A percentile compares a stretch with the other conserved stretches of the same genome.
phyloP scores from a whole-genome alignment of 2,113 vertebrate genomes.

The Leptobrachium leishanense region DNA sequence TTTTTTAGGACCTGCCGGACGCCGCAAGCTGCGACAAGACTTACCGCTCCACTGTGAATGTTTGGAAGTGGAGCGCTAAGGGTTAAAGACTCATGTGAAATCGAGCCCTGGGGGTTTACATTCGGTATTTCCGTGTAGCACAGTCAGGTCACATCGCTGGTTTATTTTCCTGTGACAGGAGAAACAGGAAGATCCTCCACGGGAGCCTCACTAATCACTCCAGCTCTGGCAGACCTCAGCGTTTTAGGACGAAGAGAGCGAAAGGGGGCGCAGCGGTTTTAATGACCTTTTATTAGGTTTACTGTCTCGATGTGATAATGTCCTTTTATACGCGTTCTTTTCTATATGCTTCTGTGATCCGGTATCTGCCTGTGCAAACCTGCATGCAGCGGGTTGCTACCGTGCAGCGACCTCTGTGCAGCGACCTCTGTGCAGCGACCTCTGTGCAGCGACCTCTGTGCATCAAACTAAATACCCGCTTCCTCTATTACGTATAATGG shows the following conservation, averaged over 20 bases:
- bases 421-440: no score
- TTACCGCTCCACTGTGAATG: background rate
- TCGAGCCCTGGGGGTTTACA: background rate
- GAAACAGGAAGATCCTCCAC: background rate
- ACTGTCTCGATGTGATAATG: conserved; percentile 55
- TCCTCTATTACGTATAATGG: no score
- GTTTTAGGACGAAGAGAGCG: conserved; percentile 40
- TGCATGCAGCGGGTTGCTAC: no score
- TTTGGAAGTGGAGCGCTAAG: background rate
- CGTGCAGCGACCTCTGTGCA: no score
- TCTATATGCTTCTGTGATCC: conserved; percentile 57
- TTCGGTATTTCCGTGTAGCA: background rate
- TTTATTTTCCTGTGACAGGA: background rate
- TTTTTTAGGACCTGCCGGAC: no score
- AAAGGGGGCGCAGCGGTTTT: conserved; percentile 53
- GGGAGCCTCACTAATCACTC: background rate
- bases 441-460: no score
- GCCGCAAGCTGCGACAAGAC: no score
- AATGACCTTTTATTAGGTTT: conserved; percentile 56
- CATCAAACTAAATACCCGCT: no score
- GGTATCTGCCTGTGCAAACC: conserved; percentile 54
- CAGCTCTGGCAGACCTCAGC: conserved; percentile 33
- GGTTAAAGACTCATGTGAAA: no score
- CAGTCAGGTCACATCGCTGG: background rate
- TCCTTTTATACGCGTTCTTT: conserved; percentile 60